Percentiles rank a stretch among this genome's conserved stretches.
Evolutionary conservation across 2,113 vertebrate species (phyloP).

Genomic region (Eulacestoma nigropectus): DNA sequence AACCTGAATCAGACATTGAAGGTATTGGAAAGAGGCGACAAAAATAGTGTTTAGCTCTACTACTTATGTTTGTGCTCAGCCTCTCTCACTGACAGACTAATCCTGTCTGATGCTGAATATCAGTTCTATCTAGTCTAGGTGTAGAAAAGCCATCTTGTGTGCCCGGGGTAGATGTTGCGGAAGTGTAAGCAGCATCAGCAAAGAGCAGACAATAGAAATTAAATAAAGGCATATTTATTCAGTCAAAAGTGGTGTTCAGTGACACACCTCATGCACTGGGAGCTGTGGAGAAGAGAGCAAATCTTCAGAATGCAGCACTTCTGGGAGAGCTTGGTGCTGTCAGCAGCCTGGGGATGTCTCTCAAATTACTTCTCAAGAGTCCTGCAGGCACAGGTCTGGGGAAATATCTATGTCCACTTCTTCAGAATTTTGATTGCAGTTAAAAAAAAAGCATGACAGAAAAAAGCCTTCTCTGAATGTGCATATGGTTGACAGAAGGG

Average conservation of each 20-base stretch:
- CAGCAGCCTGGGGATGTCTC: not conserved
- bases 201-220: not conserved
- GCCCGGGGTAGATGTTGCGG: not conserved
- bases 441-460: not conserved
- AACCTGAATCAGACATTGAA: not conserved
- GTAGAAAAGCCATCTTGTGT: not conserved
- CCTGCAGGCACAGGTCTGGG: not conserved
- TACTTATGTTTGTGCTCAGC: not conserved
- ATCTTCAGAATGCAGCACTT: not conserved
- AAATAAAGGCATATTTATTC: not conserved
- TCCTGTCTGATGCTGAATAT: not conserved
- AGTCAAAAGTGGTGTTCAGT: not conserved
- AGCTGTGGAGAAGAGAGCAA: not conserved
- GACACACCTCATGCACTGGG: not conserved
- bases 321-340: not conserved
- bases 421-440: not conserved
- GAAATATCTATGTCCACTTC: not conserved
- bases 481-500: constrained; percentile 13
- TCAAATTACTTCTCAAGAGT: not conserved
- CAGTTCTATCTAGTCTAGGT: not conserved
- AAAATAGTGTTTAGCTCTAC: not conserved
- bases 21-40: not conserved
- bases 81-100: not conserved
- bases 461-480: not conserved
- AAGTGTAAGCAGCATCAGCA: not conserved